Evolutionary conservation across 2,797 vertebrate species (phyloP).

Genomic region (Yasuhikotakia modesta): DNA sequence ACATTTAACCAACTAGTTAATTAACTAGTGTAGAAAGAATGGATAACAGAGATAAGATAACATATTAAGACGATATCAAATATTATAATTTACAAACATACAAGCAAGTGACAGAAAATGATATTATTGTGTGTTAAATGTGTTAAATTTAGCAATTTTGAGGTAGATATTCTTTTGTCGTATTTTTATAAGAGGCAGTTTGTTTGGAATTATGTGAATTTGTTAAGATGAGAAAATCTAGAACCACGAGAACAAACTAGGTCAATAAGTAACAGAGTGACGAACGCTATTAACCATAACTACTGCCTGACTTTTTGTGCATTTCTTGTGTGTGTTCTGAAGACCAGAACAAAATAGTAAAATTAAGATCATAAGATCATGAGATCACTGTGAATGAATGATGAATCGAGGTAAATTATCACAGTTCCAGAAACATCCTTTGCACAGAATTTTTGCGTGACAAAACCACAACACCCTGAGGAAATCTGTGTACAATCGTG

Average conservation of each 20-base stretch:
- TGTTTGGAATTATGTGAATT: slow-evolving; percentile 15
- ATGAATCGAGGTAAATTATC: slow-evolving; percentile 59
- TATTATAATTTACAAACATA: not conserved
- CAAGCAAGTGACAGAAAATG: not conserved
- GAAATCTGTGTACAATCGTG: slow-evolving; percentile 61
- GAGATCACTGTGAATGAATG: slow-evolving; percentile 28
- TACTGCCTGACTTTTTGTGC: not conserved
- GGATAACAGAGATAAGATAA: slow-evolving; percentile 68
- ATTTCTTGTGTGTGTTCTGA: not conserved
- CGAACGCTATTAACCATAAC: not conserved
- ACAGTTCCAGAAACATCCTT: slow-evolving; percentile 59
- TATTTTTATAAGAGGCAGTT: slow-evolving; percentile 32
- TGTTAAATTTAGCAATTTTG: slow-evolving; percentile 61
- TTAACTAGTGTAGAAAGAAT: slow-evolving; percentile 75
- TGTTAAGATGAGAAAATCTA: slow-evolving; percentile 26
- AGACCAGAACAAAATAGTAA: slow-evolving; percentile 8
- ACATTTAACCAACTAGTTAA: slow-evolving; percentile 77
- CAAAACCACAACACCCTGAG: slow-evolving; percentile 82
- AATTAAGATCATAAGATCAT: not conserved
- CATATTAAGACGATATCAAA: not conserved
- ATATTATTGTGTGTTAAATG: not conserved
- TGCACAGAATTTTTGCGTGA: slow-evolving; percentile 64
- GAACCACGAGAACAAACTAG: slow-evolving; percentile 3
- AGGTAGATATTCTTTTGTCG: slow-evolving; percentile 75
- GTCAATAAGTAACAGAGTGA: not conserved